These are phyloP conservation scores for Rattus norvegicus DNA, from an alignment of 2,113 vertebrate genomes.

Conservation along the genomic window DNA sequence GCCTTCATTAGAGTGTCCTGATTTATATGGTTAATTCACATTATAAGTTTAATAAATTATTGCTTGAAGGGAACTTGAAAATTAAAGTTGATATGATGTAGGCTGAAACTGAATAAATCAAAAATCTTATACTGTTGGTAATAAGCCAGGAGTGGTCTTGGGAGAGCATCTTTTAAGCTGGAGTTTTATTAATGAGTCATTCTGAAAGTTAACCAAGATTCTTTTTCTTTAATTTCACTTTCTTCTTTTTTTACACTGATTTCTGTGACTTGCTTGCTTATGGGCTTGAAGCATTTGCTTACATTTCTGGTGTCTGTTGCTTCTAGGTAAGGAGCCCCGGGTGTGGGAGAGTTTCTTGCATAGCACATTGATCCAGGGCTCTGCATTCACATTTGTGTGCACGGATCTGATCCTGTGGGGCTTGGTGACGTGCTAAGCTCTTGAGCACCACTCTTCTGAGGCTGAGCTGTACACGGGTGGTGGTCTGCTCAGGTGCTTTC, in stretches of 20 bases:
- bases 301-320: background rate
- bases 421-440: background rate
- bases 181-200: constrained; percentile 55
- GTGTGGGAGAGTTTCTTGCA: background rate
- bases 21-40: constrained; percentile 68
- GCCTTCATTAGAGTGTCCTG: constrained; percentile 62
- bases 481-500: background rate
- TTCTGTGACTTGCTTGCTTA: background rate
- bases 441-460: background rate
- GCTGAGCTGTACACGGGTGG: background rate
- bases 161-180: constrained; percentile 58
- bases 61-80: constrained; percentile 77
- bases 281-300: background rate
- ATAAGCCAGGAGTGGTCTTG: constrained; percentile 68
- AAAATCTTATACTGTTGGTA: constrained; percentile 64
- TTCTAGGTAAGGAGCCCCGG: background rate
- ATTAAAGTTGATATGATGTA: constrained; percentile 76
- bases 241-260: background rate
- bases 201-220: constrained; percentile 49
- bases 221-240: constrained; percentile 21
- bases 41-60: constrained; percentile 78
- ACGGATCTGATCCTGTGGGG: background rate
- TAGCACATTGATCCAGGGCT: background rate
- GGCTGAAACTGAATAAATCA: constrained; percentile 74
- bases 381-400: background rate